Base-by-base conservation (phyloP, 2,888 invertebrate species). In the Serrognathus titanus region DNA sequence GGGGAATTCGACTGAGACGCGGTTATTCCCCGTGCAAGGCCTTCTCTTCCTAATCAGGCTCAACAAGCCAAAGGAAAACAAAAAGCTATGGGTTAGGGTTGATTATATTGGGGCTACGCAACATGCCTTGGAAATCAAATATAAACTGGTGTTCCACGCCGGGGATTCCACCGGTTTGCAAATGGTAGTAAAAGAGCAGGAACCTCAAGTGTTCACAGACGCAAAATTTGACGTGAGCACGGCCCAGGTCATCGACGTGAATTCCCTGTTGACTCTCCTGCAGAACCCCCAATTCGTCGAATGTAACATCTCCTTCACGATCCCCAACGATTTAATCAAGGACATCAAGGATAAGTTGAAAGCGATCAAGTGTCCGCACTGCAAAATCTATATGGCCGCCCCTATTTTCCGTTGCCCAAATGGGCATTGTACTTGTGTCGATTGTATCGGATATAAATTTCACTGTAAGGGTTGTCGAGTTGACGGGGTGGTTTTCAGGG, bases 131-230 rank as follows among this genome's bases (percentile, higher is more conserved):
- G 40, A 49, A 10, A 53, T 58, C 11, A 54, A 37, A 6, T 58
- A 58, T 41, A 58, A 58, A 41, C n/a, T 58, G 40, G 51, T 51
- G 37, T 54, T 58, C n/a, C 58, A 58, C 35, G 51, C 50, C 4
- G 45, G 47, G 24, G 51, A 53, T 10, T 7, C 16, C 9, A 31
- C 53, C 13, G 54, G 51, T 4, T 37, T 51, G 40, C 45, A 51
- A 31, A 54, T 51, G 38, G 48, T 54, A 8, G 12, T 58, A 20
- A 54, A 51, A 48, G 54, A 51, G 16, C 51, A 41, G 12, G 41
- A 47, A 11, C 43, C 51, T 9, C 38, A 24, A 2, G 20, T 50
- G 10, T 51, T 53, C 12, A 7, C 40, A 2, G 13, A 47, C 11
- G 41, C 48, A 37, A n/a, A 48, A 9, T 51, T 58, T 37, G 47